Conservation (phyloP, 1,140 invertebrate genomes). For the Neodiprion lecontei region DNA sequence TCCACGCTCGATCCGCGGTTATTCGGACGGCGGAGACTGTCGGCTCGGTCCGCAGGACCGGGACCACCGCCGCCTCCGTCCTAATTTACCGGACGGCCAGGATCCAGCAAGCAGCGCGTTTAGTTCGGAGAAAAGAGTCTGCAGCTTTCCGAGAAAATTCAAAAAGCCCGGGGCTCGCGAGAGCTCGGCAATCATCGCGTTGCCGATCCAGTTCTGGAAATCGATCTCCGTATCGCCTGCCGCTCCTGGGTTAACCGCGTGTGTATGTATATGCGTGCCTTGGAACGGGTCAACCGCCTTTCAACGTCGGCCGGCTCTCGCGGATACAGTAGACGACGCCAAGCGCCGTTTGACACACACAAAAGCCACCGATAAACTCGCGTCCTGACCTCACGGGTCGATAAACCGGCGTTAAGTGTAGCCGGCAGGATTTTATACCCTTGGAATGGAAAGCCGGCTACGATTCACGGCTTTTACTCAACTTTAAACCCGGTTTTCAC, state of each 20-base stretch:
- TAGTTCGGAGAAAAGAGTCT: too few relatives aligned
- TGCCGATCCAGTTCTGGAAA: too few relatives aligned
- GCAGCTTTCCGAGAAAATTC: too few relatives aligned
- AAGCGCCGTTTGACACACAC: neutral
- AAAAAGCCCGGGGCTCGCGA: too few relatives aligned
- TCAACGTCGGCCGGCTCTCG: neutral
- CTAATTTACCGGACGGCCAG: neutral
- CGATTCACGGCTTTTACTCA: too few relatives aligned
- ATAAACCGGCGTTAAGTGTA: conserved; percentile 1
- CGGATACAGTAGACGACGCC: conserved; percentile 1
- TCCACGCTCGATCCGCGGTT: conserved; percentile 29
- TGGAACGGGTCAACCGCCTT: conserved; percentile 6
- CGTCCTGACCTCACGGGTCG: conserved; percentile 3
- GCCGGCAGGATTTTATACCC: neutral
- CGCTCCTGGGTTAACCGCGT: neutral
- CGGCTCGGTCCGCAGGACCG: conserved; percentile 52
- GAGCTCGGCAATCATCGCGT: too few relatives aligned
- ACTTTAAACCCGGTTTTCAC: too few relatives aligned
- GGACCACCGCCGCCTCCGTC: conserved; percentile 7
- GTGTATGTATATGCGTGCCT: neutral
- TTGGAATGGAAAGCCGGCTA: neutral
- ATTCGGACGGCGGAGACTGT: conserved; percentile 15
- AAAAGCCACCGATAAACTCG: conserved; percentile 5
- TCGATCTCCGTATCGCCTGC: too few relatives aligned
- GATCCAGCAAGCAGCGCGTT: too few relatives aligned